Conservation (phyloP, 2,113 vertebrate genomes). For the Lutjanus erythropterus region DNA sequence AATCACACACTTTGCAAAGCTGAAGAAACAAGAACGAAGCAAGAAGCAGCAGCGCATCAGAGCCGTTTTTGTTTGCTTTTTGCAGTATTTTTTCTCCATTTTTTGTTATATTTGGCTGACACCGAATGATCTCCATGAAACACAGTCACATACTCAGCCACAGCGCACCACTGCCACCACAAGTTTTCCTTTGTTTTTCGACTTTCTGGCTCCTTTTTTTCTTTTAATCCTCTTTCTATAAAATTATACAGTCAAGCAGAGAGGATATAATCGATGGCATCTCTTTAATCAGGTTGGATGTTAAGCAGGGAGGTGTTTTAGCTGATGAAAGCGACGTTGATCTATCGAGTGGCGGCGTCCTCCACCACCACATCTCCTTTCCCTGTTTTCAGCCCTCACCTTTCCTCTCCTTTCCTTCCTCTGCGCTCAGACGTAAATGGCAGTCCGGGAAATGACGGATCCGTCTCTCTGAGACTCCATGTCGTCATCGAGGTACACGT, state of each 20-base stretch:
- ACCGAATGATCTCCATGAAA: constrained; percentile 36
- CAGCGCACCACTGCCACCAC: constrained; percentile 16
- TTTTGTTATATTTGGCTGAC: constrained; percentile 38
- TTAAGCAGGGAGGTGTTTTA: constrained; percentile 48
- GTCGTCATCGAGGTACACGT: constrained; percentile 87
- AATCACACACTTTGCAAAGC: constrained; percentile 70
- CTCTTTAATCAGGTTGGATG: constrained; percentile 27
- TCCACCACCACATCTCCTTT: constrained; percentile 35
- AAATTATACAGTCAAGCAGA: constrained; percentile 25
- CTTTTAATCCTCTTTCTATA: constrained; percentile 25
- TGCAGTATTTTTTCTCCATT: constrained; percentile 9
- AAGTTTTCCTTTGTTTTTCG: constrained; percentile 4
- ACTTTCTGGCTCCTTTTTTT: constrained; percentile 4
- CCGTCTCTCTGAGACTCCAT: constrained; percentile 94
- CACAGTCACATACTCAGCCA: constrained; percentile 53
- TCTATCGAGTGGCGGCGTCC: not conserved
- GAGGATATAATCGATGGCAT: constrained; percentile 50
- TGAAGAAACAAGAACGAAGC: constrained; percentile 59
- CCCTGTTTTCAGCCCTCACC: constrained; percentile 21
- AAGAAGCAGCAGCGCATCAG: constrained; percentile 45
- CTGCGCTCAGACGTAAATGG: constrained; percentile 88
- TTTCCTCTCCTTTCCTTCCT: not conserved
- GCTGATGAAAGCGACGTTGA: constrained; percentile 58
- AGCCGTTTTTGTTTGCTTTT: constrained; percentile 41
- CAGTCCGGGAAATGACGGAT: constrained; percentile 91